phyloP scores from a whole-genome alignment of 2,113 vertebrate species.

The Camelus dromedarius region DNA sequence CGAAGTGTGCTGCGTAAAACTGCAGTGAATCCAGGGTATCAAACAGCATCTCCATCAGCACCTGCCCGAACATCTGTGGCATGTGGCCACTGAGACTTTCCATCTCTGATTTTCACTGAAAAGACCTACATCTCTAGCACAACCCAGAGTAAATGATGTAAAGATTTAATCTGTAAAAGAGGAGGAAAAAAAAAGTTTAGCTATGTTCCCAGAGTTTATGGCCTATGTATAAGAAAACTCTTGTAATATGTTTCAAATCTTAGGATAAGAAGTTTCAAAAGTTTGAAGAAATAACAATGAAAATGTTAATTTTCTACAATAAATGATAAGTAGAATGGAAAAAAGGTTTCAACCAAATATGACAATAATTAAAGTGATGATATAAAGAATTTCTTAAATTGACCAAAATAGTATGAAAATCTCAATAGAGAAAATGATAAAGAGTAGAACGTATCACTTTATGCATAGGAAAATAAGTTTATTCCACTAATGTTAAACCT shows the following conservation, averaged over 20 bases:
- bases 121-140: neutral
- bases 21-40: neutral
- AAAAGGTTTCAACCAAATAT: neutral
- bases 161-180: neutral
- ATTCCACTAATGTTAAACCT: neutral
- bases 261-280: neutral
- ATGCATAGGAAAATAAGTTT: neutral
- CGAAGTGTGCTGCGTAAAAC: neutral
- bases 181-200: neutral
- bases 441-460: neutral
- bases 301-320: neutral
- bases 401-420: neutral
- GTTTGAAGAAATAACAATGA: conserved; percentile 14
- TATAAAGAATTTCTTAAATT: neutral
- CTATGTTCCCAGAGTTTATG: neutral
- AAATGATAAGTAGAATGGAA: neutral
- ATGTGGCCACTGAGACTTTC: neutral
- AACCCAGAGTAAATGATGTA: neutral
- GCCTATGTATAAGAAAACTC: neutral
- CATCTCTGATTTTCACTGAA: neutral
- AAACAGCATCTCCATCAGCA: neutral
- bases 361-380: neutral
- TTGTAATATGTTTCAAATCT: neutral
- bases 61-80: neutral
- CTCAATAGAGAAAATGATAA: neutral